Base-by-base conservation (phyloP, 2,797 vertebrate genomes). In the Australoheros facetus region DNA sequence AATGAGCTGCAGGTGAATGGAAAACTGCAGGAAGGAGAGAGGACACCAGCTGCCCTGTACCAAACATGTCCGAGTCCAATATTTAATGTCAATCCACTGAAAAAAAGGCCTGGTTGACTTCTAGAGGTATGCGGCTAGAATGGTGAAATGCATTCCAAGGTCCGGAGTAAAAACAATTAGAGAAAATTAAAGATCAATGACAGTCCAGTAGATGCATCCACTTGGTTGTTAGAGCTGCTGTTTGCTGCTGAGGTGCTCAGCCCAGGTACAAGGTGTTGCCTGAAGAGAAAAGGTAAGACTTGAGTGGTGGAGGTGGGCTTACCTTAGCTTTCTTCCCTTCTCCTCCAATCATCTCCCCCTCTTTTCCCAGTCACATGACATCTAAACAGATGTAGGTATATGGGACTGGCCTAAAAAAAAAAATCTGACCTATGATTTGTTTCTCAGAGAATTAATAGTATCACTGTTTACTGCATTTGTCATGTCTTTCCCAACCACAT, bases 31-130 rank as follows among this genome's bases (percentile, higher is more conserved):
- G 93, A 71, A 95, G 86, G 23, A 96, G 92, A 59, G 95, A 84
- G 2, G 96, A 94, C 53, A 96, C 83, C 83, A 96, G 90, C 62
- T 96, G 95, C 23, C 94, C 92, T 0, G 95, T 85, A 78, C 95
- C 89, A 79, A 96, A 97, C 96, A 97, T 97, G 81, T 90, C 93
- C 84, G 77, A 80, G 79, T 92, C 91, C 85, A 79, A 56, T 73
- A 12, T 54, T 56, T 78, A 73, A 32, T 1, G 73, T 48, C 51
- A 37, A 77, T 88, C 83, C 84, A 60, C 21, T 59, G 30, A 23
- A 79, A 10, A 26, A 84, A 78, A 13, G 72, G 48, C 71, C 82
- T 59, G 80, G 56, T 34, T 72, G 69, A 76, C 30, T 77, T 79
- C 76, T 81, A 87, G 42, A 80, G 56, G 74, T 79, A 78, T 70